Conservation (phyloP, 2,888 invertebrate species). For the Dolomedes plantarius region DNA sequence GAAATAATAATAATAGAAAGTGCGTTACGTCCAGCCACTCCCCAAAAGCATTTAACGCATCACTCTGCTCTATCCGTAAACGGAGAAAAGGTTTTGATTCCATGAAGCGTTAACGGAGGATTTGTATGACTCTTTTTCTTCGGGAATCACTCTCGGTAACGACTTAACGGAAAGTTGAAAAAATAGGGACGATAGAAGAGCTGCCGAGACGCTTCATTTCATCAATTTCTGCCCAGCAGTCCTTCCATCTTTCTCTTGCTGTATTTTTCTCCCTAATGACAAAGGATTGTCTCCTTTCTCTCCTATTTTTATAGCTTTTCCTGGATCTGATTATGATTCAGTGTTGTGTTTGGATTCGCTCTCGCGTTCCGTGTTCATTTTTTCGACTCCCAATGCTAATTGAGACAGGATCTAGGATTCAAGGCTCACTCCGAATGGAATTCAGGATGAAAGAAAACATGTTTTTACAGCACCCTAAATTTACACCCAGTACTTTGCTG, state of each 20-base stretch:
- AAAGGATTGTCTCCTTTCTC: constrained; percentile 7
- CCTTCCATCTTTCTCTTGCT: background rate
- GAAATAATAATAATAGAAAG: background rate
- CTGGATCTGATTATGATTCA: constrained; percentile 6
- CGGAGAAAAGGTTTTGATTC: constrained; percentile 18
- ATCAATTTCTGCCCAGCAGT: constrained; percentile 18
- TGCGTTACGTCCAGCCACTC: background rate
- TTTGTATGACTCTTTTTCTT: background rate
- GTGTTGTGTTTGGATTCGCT: constrained; percentile 2
- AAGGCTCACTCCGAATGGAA: background rate
- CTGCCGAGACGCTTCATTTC: constrained; percentile 13
- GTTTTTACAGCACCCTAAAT: background rate
- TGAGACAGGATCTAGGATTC: background rate
- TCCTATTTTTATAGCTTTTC: background rate
- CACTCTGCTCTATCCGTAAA: background rate
- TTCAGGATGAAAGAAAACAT: background rate
- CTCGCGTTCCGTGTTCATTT: background rate
- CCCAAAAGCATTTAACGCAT: background rate
- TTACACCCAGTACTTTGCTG: background rate
- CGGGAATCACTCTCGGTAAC: constrained; percentile 3
- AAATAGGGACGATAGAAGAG: constrained; percentile 13
- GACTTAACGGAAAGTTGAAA: constrained; percentile 16
- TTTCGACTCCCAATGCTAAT: background rate
- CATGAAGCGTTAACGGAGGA: constrained; percentile 15
- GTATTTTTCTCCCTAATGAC: constrained; percentile 11